Conservation (phyloP, 1,140 invertebrate genomes). For the Chrysopa pallens region DNA sequence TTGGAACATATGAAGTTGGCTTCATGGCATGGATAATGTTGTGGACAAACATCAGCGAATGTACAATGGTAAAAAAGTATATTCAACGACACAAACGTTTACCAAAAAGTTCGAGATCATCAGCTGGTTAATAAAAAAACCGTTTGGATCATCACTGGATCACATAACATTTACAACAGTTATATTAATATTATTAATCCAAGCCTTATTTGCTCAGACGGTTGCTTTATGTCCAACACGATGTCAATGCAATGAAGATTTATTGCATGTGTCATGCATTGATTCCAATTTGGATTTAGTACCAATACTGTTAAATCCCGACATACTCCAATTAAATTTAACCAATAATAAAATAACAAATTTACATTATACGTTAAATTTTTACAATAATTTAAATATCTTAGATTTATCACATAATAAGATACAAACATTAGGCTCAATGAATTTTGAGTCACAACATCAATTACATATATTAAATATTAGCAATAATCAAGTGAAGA, state of each 20-base stretch:
- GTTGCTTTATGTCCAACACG: constrained; percentile 55
- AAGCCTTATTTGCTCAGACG: constrained; percentile 7
- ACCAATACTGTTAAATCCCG: constrained; percentile 75
- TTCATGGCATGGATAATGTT: too few species aligned
- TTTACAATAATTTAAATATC: constrained; percentile 59
- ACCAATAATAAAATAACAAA: constrained; percentile 53
- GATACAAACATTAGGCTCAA: constrained; percentile 53
- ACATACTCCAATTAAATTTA: constrained; percentile 55
- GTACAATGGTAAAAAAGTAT: too few species aligned
- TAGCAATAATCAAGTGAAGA: constrained; percentile 51
- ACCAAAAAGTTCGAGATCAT: too few species aligned
- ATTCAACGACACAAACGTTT: too few species aligned
- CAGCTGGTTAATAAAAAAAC: too few species aligned
- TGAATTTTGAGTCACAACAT: constrained; percentile 59
- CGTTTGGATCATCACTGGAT: too few species aligned
- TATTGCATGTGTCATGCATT: constrained; percentile 51
- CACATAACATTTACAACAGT: too few species aligned
- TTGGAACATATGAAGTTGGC: too few species aligned
- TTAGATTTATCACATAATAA: constrained; percentile 68
- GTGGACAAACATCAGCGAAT: too few species aligned
- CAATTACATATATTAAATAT: constrained; percentile 53
- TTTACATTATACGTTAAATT: constrained; percentile 50
- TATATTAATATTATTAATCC: too few species aligned
- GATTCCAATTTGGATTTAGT: constrained; percentile 61
- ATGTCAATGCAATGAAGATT: constrained; percentile 65